Conservation (phyloP, 1,140 invertebrate genomes). For the Streblospio benedicti region DNA sequence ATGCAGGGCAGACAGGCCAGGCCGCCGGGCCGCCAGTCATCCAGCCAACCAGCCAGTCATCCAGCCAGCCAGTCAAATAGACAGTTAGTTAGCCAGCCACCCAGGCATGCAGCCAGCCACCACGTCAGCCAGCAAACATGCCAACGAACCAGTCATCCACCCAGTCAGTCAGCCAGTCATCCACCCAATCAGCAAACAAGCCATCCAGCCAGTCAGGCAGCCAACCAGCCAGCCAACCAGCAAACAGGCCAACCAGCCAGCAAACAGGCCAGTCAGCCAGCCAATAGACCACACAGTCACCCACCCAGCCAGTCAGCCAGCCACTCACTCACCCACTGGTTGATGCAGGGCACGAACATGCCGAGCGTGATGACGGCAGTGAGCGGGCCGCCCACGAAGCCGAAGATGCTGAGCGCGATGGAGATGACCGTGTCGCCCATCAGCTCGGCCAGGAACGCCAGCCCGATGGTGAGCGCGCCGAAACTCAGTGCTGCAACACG, state of each 20-base stretch:
- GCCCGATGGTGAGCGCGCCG: constrained; percentile 30
- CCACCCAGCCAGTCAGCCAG: neutral
- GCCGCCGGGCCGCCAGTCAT: too few relatives aligned
- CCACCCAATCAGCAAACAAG: neutral
- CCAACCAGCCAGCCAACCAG: neutral
- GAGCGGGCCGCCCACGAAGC: constrained; percentile 38
- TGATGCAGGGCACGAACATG: constrained; percentile 36
- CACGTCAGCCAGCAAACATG: too few relatives aligned
- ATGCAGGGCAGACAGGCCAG: too few relatives aligned
- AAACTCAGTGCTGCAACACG: constrained; percentile 24
- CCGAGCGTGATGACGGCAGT: constrained; percentile 30
- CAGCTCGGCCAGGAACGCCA: constrained; percentile 31
- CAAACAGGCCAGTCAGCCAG: neutral
- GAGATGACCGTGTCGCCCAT: constrained; percentile 32
- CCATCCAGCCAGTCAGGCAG: too few relatives aligned
- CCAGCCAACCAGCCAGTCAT: too few relatives aligned
- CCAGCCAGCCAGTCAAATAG: too few relatives aligned
- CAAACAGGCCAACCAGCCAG: neutral
- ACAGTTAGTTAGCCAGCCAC: too few relatives aligned
- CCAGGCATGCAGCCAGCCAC: too few relatives aligned
- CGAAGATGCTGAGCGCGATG: constrained; percentile 37
- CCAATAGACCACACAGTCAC: neutral
- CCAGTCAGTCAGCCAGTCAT: too few relatives aligned
- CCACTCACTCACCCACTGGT: constrained; percentile 30
- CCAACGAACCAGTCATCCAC: neutral